Base-by-base conservation (phyloP, 1,140 invertebrate species). In the Trypoxylus dichotomus region DNA sequence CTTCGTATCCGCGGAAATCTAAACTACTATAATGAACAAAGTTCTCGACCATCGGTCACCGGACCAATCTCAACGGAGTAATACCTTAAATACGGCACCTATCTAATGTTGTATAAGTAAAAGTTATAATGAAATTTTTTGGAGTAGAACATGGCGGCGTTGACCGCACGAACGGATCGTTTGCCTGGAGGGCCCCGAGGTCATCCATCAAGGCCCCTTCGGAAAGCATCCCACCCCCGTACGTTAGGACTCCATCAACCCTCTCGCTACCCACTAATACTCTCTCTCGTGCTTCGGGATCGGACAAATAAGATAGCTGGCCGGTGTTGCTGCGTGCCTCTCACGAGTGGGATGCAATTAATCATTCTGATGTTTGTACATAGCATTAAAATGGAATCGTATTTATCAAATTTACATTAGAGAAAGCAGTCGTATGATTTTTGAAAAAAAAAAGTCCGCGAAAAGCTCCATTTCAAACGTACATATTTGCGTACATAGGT, bases 141-240 rank as follows among this genome's bases (percentile, higher is more conserved):
- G 60, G 5, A 68, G 37, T 43, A 47, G 77, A 75, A 37, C 72
- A 78, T 32, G 43, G 73, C 71, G 68, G 41, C 76, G 58, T 71
- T 37, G 41, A 74, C 68, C 47, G 47, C 72, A 43, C 25, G 54
- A 68, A 68, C 71, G 76, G 68, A 77, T 68, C 60, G 60, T 68
- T 68, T 43, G 43, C 68, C 77, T 27, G 37, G 43, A 60, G 72
- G 73, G 77, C 77, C 47, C 77, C 72, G 77, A 78, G 77, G 77
- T 78, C 77, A 78, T 78, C 77, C 77, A 78, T 78, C 77, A 78
- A 78, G 77, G 73, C 72, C 72, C 72, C 72, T 74, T 74, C 72
- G 72, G 72, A 43, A 41, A 41, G 19, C 72, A 3, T n/a, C 72
- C 54, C 72, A 42, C 25, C 42, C 72, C 77, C 72, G 42, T 72